Percentiles rank a stretch among this genome's conserved stretches.
phyloP scores from a whole-genome alignment of 2,113 vertebrate species.

The Spheniscus mendiculus region DNA sequence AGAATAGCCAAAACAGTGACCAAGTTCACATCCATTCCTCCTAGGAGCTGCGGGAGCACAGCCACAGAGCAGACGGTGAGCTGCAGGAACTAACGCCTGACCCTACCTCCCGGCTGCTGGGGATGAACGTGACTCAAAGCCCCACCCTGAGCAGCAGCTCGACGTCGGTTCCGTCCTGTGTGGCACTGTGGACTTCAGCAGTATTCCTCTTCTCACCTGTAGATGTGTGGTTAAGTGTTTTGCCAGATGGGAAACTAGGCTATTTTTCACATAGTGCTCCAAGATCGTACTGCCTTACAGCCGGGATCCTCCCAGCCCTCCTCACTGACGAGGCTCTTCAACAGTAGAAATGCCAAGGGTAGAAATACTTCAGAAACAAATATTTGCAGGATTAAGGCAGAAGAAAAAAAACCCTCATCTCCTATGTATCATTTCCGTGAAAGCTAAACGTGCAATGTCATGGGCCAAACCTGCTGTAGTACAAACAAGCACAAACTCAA shows the following conservation, averaged over 20 bases:
- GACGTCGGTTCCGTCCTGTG: fast-evolving
- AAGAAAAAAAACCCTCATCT: neutral
- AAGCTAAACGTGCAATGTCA: fast-evolving
- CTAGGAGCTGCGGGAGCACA: neutral
- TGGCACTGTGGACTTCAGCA: neutral
- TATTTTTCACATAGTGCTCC: neutral
- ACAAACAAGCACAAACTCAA: neutral
- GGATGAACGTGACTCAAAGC: conserved; percentile 3
- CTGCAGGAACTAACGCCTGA: conserved; percentile 16
- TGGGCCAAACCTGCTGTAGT: neutral
- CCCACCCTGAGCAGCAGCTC: conserved; percentile 59
- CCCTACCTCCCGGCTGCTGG: neutral
- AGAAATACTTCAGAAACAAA: neutral
- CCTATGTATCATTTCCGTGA: neutral
- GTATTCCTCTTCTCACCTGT: neutral
- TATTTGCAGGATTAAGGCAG: neutral
- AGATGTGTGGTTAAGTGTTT: fast-evolving
- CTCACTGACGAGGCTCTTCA: neutral
- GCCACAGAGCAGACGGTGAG: neutral
- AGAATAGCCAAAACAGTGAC: neutral
- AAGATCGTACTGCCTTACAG: neutral
- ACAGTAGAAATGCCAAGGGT: fast-evolving
- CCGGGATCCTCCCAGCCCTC: fast-evolving
- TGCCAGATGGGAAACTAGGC: neutral
- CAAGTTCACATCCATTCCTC: conserved; percentile 52